phyloP scores from a whole-genome alignment of 2,113 vertebrate species.

The Acrocephalus arundinaceus region DNA sequence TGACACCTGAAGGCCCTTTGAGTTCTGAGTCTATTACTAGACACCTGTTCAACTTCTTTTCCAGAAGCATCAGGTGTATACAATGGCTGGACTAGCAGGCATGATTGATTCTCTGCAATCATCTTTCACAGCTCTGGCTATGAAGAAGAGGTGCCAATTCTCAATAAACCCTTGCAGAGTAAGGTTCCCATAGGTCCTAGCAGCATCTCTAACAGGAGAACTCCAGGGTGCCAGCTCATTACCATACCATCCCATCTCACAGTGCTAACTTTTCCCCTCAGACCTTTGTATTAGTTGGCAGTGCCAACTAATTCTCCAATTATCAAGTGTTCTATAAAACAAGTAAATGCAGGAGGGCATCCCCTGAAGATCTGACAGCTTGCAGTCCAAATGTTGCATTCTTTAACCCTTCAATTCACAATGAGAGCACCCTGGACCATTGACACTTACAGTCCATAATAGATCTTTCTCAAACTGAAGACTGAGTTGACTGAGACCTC shows the following conservation, averaged over 20 bases:
- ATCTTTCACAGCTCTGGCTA: conserved; percentile 20
- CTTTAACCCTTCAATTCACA: conserved; percentile 59
- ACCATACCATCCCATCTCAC: conserved; percentile 3
- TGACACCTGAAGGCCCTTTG: conserved; percentile 9
- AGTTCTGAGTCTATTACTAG: conserved; percentile 61
- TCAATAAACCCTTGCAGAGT: conserved; percentile 5
- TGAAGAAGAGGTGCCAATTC: conserved; percentile 36
- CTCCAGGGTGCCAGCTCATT: conserved; percentile 47
- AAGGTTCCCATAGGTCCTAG: conserved; percentile 34
- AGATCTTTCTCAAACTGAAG: conserved; percentile 30
- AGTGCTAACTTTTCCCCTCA: background rate
- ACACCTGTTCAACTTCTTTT: conserved; percentile 29
- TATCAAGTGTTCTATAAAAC: conserved; percentile 3
- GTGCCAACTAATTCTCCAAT: conserved; percentile 41
- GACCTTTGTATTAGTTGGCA: background rate
- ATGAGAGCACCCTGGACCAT: background rate
- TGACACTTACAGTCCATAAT: conserved; percentile 9
- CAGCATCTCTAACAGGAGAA: conserved; percentile 1
- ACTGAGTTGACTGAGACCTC: conserved; percentile 45
- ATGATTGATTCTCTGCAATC: conserved; percentile 22
- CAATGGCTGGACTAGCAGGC: conserved; percentile 29
- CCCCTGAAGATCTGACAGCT: background rate
- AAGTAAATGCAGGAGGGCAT: conserved; percentile 21
- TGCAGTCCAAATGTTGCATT: conserved; percentile 37
- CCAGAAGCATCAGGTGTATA: conserved; percentile 7